Percentiles rank a stretch among this genome's conserved stretches.
Evolutionary conservation across 2,797 vertebrate genomes (phyloP).

Genomic region (Sebastes oblongus): DNA sequence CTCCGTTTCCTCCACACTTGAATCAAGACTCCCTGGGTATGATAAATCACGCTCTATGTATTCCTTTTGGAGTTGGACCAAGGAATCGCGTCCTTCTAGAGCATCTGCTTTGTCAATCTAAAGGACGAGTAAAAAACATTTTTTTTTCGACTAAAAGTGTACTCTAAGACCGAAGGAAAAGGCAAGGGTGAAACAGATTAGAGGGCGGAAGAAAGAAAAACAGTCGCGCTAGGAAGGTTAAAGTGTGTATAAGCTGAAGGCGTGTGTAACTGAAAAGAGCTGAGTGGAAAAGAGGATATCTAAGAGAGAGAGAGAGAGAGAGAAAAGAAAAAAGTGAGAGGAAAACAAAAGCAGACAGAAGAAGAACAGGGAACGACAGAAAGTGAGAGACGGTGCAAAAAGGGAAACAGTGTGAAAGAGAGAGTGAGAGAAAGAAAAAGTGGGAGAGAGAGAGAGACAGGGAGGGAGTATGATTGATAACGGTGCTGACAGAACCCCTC

Average conservation of each 20-base stretch:
- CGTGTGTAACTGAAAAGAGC: conserved; percentile 41
- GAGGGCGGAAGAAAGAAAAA: conserved; percentile 46
- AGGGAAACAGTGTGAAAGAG: conserved; percentile 70
- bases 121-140: conserved; percentile 55
- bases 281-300: conserved; percentile 61
- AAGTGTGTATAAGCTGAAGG: conserved; percentile 53
- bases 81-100: conserved; percentile 41
- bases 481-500: conserved; percentile 84
- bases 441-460: conserved; percentile 63
- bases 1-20: conserved; percentile 48
- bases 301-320: conserved; percentile 14
- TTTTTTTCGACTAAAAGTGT: conserved; percentile 36
- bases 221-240: conserved; percentile 64
- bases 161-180: conserved; percentile 54
- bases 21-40: conserved; percentile 56
- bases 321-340: conserved; percentile 46
- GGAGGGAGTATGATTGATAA: conserved; percentile 84
- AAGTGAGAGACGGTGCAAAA: conserved; percentile 74
- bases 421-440: conserved; percentile 42
- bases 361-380: conserved; percentile 51
- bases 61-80: conserved; percentile 56
- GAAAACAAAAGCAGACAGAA: conserved; percentile 64
- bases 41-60: conserved; percentile 54
- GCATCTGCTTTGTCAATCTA: conserved; percentile 68
- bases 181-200: conserved; percentile 65